These are phyloP conservation scores for Pampusana beccarii DNA, from an alignment of 2,113 vertebrate species.

Conservation along the genomic window DNA sequence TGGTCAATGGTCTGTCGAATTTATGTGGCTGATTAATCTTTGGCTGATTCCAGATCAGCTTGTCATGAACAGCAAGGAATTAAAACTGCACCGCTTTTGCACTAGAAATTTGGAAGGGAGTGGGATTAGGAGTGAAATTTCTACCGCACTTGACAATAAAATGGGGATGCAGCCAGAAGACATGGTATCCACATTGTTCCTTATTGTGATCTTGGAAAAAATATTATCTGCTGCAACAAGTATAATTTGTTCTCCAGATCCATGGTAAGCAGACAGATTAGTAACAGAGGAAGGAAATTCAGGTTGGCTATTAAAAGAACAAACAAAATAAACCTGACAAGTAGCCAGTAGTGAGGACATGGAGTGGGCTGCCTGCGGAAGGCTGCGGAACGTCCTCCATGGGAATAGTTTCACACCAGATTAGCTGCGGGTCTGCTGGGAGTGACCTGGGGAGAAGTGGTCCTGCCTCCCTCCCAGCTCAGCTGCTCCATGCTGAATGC, in stretches of 20 bases:
- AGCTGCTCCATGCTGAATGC: fast-evolving
- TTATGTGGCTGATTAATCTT: not conserved
- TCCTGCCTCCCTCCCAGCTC: not conserved
- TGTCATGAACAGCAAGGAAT: not conserved
- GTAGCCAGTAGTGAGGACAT: not conserved
- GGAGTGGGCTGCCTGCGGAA: not conserved
- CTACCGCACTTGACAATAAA: not conserved
- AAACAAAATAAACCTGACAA: not conserved
- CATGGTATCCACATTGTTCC: not conserved
- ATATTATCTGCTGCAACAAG: not conserved
- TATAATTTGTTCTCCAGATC: constrained; percentile 52
- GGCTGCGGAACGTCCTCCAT: not conserved
- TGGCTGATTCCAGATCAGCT: not conserved
- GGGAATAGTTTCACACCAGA: not conserved
- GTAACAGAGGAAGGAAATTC: constrained; percentile 63
- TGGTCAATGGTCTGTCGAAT: not conserved
- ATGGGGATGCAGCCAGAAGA: not conserved
- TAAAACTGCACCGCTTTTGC: not conserved
- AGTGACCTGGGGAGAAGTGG: not conserved
- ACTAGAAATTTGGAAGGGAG: not conserved
- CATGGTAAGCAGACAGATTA: not conserved
- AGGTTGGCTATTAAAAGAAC: constrained; percentile 30
- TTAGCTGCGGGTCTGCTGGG: not conserved
- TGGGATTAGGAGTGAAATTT: not conserved
- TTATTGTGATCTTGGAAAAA: constrained; percentile 3